These are phyloP conservation scores for Chlamydotis undulata DNA, from an alignment of 2,113 vertebrate genomes.

Conservation along the genomic window DNA sequence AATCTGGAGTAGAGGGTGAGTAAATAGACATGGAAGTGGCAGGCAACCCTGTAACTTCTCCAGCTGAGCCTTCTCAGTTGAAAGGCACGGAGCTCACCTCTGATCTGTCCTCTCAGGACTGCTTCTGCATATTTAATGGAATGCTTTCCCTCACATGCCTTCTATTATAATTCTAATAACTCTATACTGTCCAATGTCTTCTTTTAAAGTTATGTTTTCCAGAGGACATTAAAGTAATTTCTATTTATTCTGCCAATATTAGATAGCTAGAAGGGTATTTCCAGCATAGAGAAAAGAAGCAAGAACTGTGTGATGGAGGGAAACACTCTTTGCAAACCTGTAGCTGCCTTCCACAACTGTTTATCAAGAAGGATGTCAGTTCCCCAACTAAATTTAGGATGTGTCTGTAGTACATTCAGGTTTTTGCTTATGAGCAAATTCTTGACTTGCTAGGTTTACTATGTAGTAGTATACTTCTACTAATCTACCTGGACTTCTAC, in stretches of 20 bases:
- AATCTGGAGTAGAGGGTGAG: not conserved
- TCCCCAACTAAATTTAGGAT: not conserved
- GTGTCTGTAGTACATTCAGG: not conserved
- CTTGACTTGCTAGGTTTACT: not conserved
- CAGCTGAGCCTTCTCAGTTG: accelerated
- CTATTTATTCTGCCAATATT: not conserved
- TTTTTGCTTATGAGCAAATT: not conserved
- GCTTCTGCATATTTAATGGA: not conserved
- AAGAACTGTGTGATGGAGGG: accelerated
- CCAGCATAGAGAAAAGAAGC: not conserved
- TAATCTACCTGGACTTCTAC: not conserved
- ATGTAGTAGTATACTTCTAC: not conserved
- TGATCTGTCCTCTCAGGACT: not conserved
- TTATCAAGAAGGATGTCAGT: not conserved
- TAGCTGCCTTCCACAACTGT: not conserved
- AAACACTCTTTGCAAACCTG: not conserved
- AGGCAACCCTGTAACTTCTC: not conserved
- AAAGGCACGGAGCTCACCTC: not conserved
- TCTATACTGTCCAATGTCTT: not conserved
- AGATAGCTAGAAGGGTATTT: not conserved
- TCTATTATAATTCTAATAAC: not conserved
- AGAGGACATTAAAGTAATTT: not conserved
- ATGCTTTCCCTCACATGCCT: not conserved
- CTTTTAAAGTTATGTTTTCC: not conserved
- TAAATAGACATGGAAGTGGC: not conserved